Evolutionary conservation across 2,797 vertebrate genomes (phyloP), one percentile per base, ranked within the genome.

Genomic region (Gadopsis marmoratus): DNA sequence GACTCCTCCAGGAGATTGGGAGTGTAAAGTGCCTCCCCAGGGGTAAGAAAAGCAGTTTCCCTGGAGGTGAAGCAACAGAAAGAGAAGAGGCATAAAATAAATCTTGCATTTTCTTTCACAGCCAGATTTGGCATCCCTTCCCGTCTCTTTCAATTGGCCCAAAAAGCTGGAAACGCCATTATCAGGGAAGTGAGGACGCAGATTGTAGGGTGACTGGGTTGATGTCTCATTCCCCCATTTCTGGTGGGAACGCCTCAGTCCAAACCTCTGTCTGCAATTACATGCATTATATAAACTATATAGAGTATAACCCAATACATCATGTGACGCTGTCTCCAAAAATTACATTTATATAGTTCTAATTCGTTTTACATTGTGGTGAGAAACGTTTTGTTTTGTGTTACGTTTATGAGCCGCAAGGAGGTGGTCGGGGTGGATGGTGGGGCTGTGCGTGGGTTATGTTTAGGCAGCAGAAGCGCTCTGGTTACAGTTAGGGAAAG

Each of bases 1-100:
- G 26, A 66, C 60, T 71, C 23, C 55, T 65, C 70, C 54, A 62
- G 82, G 72, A 58, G 48, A 54, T 84, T 31, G 19, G 19, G 61
- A 60, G 75, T 5, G 51, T 39, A 12, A 63, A 26, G 48, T 7
- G 31, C 19, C 48, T 68, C 61, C 47, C 53, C 0, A 3, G n/a
- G 47, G 73, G 21, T 0, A 13, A 55, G 12, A 61, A 9, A 45
- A 37, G 17, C 47, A 19, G 17, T 5, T 39, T 33, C 17, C 45
- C 45, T 39, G 21, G 23, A 60, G 55, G 60, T 3, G 2, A 21
- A 23, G 13, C 69, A 33, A 19, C n/a, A 58, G 39, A 10, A 45
- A 39, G 23, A 55, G 0, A 7, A 12, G 21, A 29, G 4, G 11
- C 21, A n/a, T n/a, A 16, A 62, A 55, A 55, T 26, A 26, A 53